Evolutionary conservation across 2,113 vertebrate species (phyloP), one percentile per base, ranked within the genome.

Genomic region (Smithornis capensis): DNA sequence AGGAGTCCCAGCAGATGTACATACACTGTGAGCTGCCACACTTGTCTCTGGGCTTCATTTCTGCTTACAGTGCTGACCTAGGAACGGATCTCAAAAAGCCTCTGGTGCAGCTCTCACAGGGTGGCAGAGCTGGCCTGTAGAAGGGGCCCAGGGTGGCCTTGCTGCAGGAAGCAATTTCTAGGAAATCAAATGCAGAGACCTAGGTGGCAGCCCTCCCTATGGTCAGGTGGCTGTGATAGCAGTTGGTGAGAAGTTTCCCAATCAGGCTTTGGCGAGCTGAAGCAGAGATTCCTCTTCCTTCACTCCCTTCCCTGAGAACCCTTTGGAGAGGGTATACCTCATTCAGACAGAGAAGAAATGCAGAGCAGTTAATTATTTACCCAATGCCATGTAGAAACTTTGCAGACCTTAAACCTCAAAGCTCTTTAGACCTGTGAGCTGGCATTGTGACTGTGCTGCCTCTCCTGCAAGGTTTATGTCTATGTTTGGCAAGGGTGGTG

Each of bases 21-120:
- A 5, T 40, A 33, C n/a, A 5, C 1, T 0, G 0, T n/a, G 31
- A 62, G 42, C 50, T 69, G 37, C 38, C 7, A 10, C 21, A 1
- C 50, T 31, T 83, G 29, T 62, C 22, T 59, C 42, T 67, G 50
- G 27, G 7, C 64, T 63, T 56, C 2, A 4, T 55, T 83, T 63
- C 59, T 64, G 18, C 24, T 68, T 65, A 37, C 44, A 40, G 42
- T 56, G 69, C 55, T 53, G 35, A 62, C 28, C n/a, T 65, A 28
- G 57, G 31, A 84, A 10, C 38, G 76, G 65, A 27, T 6, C 28
- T 69, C 19, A 55, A 31, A 83, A 83, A 42, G 17, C n/a, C 40
- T n/a, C 78, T 83, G 40, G 21, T 62, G 44, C 33, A 76, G 69
- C 74, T 87, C 88, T 62, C 92, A 75, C 80, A 45, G 89, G 83